Base-by-base conservation (phyloP, 2,113 vertebrate species). In the Gopherus flavomarginatus region DNA sequence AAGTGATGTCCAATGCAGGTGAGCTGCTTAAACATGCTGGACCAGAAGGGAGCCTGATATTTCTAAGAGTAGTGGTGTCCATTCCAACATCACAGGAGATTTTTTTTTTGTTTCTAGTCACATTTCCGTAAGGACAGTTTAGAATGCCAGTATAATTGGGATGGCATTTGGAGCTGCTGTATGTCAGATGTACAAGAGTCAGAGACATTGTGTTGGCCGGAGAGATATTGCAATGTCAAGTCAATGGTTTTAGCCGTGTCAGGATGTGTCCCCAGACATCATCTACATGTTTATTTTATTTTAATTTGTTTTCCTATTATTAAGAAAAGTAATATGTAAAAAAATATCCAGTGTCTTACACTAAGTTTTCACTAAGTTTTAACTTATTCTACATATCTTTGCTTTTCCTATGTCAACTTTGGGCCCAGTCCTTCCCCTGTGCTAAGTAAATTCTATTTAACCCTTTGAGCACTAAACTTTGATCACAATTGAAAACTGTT, bases 151-250 rank as follows among this genome's bases (percentile, higher is more conserved):
- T 94, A 86, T 95, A 97, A 97, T 97, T 97, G 96, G 87, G 89
- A 93, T 97, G 96, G 93, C 95, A 98, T 97, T 97, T 97, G 79
- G 65, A 96, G 85, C 89, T 96, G 81, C 72, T 93, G 65, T 90
- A 88, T 89, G 93, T 95, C 94, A 96, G 47, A 49, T 49, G 86
- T 86, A 88, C 31, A 86, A 92, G 75, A 96, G 77, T 89, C 92
- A 97, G 90, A 95, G 82, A 92, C 88, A 79, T 54, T 56, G 75
- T 86, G 52, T 87, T 94, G 81, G 54, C 91, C 95, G 90, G 88
- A 93, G 93, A 95, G 94, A 95, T 83, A 94, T 95, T 97, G 95
- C 31, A 10, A 94, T 90, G 81, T 97, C 96, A 96, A 93, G 62
- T 92, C 95, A 95, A 94, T 94, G 96, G 94, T 72, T 92, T 62